Evolutionary conservation across 2,888 invertebrate genomes (phyloP).

Genomic region (Hipparchia semele): DNA sequence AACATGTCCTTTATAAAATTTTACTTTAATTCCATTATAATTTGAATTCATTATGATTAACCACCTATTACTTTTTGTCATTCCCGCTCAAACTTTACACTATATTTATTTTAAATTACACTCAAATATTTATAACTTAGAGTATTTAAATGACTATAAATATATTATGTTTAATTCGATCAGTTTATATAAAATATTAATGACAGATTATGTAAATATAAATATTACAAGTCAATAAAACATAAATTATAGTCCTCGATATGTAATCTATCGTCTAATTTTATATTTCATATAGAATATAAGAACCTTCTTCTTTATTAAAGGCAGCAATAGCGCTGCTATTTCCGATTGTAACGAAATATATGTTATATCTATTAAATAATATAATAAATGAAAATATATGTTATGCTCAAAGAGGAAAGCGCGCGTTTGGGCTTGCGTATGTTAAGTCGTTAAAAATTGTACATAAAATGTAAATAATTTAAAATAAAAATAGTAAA

Average conservation of each 20-base stretch:
- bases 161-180: not conserved
- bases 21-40: not conserved
- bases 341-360: slow-evolving; percentile 32
- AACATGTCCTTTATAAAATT: not conserved
- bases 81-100: slow-evolving; percentile 36
- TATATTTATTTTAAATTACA: not conserved
- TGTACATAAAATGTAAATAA: slow-evolving; percentile 82
- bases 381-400: not conserved
- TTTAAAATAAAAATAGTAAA: slow-evolving; percentile 76
- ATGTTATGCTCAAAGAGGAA: slow-evolving; percentile 70
- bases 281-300: slow-evolving; percentile 11
- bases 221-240: not conserved
- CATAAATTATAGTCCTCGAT: not conserved
- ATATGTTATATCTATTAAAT: not conserved
- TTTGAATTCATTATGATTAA: slow-evolving; percentile 12
- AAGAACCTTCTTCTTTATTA: slow-evolving; percentile 10
- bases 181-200: not conserved
- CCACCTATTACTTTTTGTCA: slow-evolving; percentile 39
- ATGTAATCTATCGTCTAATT: not conserved
- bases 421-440: slow-evolving; percentile 59
- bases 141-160: not conserved
- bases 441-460: slow-evolving; percentile 56
- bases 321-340: slow-evolving; percentile 27
- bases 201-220: not conserved
- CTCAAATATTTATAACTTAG: not conserved